These are phyloP conservation scores for Incurvaria masculella DNA, from an alignment of 2,888 invertebrate species.

Conservation along the genomic window DNA sequence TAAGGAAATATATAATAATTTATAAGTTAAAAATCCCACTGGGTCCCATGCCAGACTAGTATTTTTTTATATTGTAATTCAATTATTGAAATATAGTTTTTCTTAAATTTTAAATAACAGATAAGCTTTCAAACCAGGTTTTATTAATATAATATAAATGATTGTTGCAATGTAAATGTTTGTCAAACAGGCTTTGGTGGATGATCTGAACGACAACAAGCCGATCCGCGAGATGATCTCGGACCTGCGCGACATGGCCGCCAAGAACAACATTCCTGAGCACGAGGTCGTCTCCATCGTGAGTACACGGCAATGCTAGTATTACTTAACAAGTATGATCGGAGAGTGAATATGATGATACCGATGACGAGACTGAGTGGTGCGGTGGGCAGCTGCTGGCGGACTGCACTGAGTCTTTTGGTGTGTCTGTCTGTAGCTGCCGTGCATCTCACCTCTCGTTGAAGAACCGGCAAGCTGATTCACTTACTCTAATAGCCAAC, in stretches of 20 bases:
- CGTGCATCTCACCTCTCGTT: slow-evolving; percentile 19
- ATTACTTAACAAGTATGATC: not conserved
- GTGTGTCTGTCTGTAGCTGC: slow-evolving; percentile 19
- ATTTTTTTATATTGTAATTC: no score
- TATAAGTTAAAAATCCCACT: no score
- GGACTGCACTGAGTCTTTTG: slow-evolving; percentile 33
- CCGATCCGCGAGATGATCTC: slow-evolving; percentile 81
- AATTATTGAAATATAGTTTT: no score
- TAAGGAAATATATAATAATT: no score
- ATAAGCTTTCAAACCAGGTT: not conserved
- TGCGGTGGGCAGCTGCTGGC: slow-evolving; percentile 18
- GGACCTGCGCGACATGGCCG: slow-evolving; percentile 83
- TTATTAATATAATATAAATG: not conserved
- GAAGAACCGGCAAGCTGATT: slow-evolving; percentile 49
- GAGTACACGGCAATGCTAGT: no score
- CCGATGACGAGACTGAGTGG: slow-evolving; percentile 54
- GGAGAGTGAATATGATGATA: slow-evolving; percentile 38
- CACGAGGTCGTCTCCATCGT: slow-evolving; percentile 87
- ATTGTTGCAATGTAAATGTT: not conserved
- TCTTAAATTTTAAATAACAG: not conserved
- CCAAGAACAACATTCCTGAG: slow-evolving; percentile 81
- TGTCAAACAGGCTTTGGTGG: slow-evolving; percentile 74
- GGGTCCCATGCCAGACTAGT: no score
- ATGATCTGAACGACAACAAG: slow-evolving; percentile 85
- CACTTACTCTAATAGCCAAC: slow-evolving; percentile 2